Evolutionary conservation across 1,140 invertebrate genomes (phyloP).

Genomic region (Phocides pigmalion): DNA sequence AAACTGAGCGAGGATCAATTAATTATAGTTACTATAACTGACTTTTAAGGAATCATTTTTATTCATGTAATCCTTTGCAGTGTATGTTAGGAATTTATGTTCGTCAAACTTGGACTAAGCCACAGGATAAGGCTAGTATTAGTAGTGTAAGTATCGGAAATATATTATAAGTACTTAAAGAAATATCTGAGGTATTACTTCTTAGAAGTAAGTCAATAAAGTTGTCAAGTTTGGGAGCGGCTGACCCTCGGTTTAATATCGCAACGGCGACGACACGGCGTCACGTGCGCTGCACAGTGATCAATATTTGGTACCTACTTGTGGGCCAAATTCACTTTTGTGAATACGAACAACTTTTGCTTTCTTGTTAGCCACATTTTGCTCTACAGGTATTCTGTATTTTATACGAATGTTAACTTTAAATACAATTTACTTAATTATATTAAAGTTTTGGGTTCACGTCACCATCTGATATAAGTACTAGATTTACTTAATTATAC

Average conservation of each 20-base stretch:
- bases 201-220: constrained; percentile 10
- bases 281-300: constrained; percentile 62
- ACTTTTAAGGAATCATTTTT: too few species aligned
- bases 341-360: constrained; percentile 23
- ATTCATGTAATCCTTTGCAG: too few species aligned
- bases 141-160: background rate
- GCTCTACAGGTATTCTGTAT: too few species aligned
- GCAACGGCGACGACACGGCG: constrained; percentile 72
- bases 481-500: too few species aligned
- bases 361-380: constrained; percentile 10
- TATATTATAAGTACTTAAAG: background rate
- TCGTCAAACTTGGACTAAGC: too few species aligned
- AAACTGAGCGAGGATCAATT: too few species aligned
- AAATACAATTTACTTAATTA: too few species aligned
- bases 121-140: background rate
- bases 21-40: too few species aligned
- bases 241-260: constrained; percentile 72
- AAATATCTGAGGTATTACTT: background rate
- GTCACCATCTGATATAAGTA: too few species aligned
- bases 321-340: constrained; percentile 23
- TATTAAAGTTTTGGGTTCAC: too few species aligned
- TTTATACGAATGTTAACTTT: too few species aligned
- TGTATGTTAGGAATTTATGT: too few species aligned
- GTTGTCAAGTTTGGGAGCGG: constrained; percentile 48
- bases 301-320: constrained; percentile 20